Evolutionary conservation across 2,113 vertebrate genomes (phyloP).

Genomic region (Cnemophilus loriae): DNA sequence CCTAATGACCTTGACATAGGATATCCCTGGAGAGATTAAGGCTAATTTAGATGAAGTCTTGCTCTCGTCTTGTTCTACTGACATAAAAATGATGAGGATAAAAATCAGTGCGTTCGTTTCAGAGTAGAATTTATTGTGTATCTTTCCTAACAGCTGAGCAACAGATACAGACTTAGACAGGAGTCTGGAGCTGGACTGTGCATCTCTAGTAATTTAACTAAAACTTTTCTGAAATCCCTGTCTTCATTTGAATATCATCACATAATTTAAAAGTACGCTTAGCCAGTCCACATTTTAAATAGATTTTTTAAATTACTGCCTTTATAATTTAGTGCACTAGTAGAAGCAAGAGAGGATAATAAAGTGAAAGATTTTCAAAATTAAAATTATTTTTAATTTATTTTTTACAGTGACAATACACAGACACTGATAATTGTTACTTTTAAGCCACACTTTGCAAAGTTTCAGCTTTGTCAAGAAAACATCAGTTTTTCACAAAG

Average conservation of each 20-base stretch:
- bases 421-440: background rate
- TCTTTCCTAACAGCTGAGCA: background rate
- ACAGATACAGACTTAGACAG: background rate
- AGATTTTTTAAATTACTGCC: background rate
- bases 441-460: background rate
- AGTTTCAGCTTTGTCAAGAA: background rate
- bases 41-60: background rate
- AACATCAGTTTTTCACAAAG: background rate
- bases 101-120: background rate
- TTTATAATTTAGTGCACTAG: background rate
- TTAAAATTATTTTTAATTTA: background rate
- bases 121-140: accelerated
- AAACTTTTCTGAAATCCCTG: background rate
- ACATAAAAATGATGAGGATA: background rate
- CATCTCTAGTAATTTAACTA: background rate
- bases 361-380: background rate
- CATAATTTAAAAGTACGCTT: background rate
- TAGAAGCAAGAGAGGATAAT: background rate
- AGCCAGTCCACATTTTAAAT: background rate
- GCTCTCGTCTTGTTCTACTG: background rate
- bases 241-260: background rate
- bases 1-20: background rate
- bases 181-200: background rate
- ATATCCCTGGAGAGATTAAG: background rate
- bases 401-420: background rate